phyloP scores from a whole-genome alignment of 1,140 invertebrate species.

The Danaus melanippus region DNA sequence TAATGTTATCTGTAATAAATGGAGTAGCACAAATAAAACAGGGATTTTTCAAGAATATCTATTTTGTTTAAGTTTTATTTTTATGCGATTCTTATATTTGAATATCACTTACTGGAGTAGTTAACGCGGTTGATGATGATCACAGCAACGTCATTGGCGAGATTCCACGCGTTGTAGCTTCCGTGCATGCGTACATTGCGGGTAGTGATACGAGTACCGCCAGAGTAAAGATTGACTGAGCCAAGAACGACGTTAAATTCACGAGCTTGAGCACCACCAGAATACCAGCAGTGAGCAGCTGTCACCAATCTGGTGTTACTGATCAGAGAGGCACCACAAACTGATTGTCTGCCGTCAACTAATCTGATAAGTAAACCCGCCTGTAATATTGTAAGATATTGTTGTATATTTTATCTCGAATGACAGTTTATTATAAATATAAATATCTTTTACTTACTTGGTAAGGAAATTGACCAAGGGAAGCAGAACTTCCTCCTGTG shows the following conservation, averaged over 20 bases:
- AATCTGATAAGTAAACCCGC: no score
- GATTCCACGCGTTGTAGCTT: conserved; percentile 1
- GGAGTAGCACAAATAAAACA: no score
- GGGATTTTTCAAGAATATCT: no score
- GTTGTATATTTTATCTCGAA: no score
- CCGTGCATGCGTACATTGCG: conserved; percentile 8
- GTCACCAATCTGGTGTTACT: no score
- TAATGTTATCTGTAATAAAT: conserved; percentile 8
- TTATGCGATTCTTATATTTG: no score
- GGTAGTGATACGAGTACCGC: conserved; percentile 9
- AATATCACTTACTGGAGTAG: conserved; percentile 8
- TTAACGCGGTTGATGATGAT: neutral
- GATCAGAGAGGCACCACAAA: no score
- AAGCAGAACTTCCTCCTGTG: conserved; percentile 23
- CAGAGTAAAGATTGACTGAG: conserved; percentile 10
- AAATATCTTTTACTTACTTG: conserved; percentile 15
- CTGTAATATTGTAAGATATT: no score
- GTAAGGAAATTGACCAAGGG: conserved; percentile 23
- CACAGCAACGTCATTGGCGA: conserved; percentile 12
- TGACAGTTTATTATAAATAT: no score
- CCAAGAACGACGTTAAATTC: conserved; percentile 14
- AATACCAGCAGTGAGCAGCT: conserved; percentile 9
- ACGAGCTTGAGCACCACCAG: conserved; percentile 3
- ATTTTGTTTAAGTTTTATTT: no score
- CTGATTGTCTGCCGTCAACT: no score